These are phyloP conservation scores for Odobenus rosmarus DNA, from an alignment of 2,113 vertebrate genomes.

Conservation along the genomic window DNA sequence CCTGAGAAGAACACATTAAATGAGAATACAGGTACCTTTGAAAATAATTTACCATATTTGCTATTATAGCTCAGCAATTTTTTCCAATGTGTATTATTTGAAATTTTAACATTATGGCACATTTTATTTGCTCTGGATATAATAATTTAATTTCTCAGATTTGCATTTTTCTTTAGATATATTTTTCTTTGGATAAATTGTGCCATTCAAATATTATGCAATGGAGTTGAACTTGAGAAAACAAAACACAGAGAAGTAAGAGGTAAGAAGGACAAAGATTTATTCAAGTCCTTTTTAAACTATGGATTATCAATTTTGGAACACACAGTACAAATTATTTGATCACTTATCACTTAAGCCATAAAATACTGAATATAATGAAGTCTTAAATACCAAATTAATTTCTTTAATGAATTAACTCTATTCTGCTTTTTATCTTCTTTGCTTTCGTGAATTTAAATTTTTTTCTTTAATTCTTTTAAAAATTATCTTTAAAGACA, in stretches of 20 bases:
- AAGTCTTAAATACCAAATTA: neutral
- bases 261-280: neutral
- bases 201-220: neutral
- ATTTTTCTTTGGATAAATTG: neutral
- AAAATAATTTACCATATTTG: neutral
- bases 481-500: slow-evolving; percentile 14
- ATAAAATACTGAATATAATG: neutral
- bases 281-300: neutral
- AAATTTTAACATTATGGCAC: neutral
- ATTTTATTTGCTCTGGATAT: slow-evolving; percentile 14
- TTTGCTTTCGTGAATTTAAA: neutral
- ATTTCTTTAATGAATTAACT: slow-evolving; percentile 16
- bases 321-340: neutral
- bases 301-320: neutral
- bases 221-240: neutral
- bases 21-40: neutral
- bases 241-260: neutral
- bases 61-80: neutral
- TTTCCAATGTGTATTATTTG: neutral
- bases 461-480: neutral
- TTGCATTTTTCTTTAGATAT: neutral
- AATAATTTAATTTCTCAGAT: neutral
- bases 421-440: neutral
- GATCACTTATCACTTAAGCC: neutral
- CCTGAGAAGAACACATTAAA: neutral